Conservation (phyloP, 2,888 invertebrate genomes). For the Tetragonisca angustula region DNA sequence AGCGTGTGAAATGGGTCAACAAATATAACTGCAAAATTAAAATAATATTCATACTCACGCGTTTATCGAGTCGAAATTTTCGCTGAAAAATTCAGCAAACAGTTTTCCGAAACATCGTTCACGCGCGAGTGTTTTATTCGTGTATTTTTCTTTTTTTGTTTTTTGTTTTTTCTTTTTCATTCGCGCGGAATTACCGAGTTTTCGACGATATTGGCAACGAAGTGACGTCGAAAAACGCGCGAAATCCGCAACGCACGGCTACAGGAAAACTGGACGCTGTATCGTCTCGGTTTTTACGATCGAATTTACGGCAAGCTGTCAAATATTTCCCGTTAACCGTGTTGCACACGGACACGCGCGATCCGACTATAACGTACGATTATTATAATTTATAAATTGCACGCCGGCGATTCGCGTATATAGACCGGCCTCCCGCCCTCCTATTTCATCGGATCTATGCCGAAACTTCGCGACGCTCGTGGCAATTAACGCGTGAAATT, state of each 20-base stretch:
- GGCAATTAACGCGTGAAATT: slow-evolving; percentile 59
- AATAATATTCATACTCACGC: background rate
- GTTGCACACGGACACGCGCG: background rate
- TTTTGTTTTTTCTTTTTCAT: background rate
- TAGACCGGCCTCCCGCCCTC: slow-evolving; percentile 9
- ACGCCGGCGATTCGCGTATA: background rate
- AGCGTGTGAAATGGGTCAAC: background rate
- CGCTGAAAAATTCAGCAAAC: background rate
- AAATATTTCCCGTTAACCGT: slow-evolving; percentile 37
- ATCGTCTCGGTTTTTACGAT: slow-evolving; percentile 38
- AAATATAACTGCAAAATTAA: background rate
- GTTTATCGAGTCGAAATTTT: background rate
- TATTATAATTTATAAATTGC: slow-evolving; percentile 60
- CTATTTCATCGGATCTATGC: slow-evolving; percentile 54
- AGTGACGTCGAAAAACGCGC: background rate
- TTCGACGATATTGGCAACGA: background rate
- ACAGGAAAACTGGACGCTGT: background rate
- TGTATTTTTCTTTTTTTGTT: no score
- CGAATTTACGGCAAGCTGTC: slow-evolving; percentile 38
- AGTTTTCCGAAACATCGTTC: background rate
- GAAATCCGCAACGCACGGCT: background rate
- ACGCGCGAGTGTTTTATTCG: background rate
- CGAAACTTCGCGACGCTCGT: slow-evolving; percentile 39
- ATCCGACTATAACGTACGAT: slow-evolving; percentile 35
- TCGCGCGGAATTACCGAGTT: slow-evolving; percentile 7